Evolutionary conservation across 2,113 vertebrate genomes (phyloP).

Genomic region (Narcine bancroftii): DNA sequence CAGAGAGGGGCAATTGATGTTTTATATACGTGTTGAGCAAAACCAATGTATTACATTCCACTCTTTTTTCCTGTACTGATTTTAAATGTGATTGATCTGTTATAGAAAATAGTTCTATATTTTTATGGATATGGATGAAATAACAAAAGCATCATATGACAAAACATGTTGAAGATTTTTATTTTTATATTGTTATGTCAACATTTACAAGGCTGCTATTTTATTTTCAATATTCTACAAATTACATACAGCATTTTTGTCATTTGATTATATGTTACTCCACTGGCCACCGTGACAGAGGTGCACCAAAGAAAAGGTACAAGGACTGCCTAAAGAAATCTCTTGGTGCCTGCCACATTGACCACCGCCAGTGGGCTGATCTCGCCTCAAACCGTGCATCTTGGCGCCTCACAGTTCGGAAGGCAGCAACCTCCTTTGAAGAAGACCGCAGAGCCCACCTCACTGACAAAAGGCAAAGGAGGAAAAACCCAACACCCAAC

Average conservation of each 20-base stretch:
- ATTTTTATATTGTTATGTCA: constrained; percentile 47
- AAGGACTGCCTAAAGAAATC: too few species aligned
- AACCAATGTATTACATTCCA: not conserved
- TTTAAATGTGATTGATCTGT: constrained; percentile 26
- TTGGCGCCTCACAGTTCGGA: too few species aligned
- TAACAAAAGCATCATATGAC: not conserved
- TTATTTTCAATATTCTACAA: constrained; percentile 7
- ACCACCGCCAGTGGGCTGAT: too few species aligned
- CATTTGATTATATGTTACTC: constrained; percentile 29
- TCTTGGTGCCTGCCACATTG: too few species aligned
- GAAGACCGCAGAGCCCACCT: too few species aligned
- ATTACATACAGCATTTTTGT: constrained; percentile 41
- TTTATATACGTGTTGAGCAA: not conserved
- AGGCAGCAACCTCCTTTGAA: too few species aligned
- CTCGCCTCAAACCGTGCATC: too few species aligned
- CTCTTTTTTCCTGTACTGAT: not conserved
- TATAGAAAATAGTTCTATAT: constrained; percentile 13
- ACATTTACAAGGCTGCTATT: constrained; percentile 46
- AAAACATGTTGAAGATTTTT: constrained; percentile 28
- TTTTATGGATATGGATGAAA: not conserved
- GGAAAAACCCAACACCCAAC: too few species aligned
- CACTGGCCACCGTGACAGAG: too few species aligned
- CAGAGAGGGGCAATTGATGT: constrained; percentile 36
- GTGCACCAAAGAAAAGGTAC: too few species aligned
- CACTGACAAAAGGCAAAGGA: too few species aligned